These are phyloP conservation scores for Daboia siamensis DNA, from an alignment of 2,113 vertebrate genomes.

Conservation along the genomic window DNA sequence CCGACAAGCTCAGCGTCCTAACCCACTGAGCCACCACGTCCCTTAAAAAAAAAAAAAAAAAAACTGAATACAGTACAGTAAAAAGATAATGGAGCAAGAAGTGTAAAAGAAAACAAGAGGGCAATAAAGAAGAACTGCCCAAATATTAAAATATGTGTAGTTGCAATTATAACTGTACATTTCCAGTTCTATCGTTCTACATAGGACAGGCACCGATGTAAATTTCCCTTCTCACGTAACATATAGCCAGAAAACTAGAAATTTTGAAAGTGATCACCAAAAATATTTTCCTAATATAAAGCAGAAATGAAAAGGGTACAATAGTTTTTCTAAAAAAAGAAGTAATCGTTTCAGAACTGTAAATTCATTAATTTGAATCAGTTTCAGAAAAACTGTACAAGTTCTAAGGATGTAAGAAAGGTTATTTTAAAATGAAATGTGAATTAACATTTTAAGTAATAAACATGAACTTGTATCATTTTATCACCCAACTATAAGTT, in stretches of 20 bases:
- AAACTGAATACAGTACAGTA: not conserved
- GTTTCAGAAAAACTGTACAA: not conserved
- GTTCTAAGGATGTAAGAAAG: not conserved
- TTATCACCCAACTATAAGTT: not conserved
- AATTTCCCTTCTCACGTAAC: not conserved
- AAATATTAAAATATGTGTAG: not conserved
- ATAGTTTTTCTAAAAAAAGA: not conserved
- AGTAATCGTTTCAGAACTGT: too few species aligned
- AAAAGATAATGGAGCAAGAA: not conserved
- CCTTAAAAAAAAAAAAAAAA: too few species aligned
- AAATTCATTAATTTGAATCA: not conserved
- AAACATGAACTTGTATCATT: not conserved
- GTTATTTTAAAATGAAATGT: not conserved
- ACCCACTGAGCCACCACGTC: too few species aligned
- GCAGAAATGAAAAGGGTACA: not conserved
- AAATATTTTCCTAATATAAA: not conserved
- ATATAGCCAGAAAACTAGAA: not conserved
- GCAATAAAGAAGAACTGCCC: not conserved
- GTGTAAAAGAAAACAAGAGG: not conserved
- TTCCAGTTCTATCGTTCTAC: not conserved
- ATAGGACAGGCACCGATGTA: not conserved
- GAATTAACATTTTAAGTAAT: not conserved
- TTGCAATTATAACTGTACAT: not conserved
- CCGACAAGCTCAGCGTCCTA: too few species aligned
- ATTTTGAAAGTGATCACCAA: not conserved